phyloP scores from a whole-genome alignment of 2,797 vertebrate genomes.

The Coendou prehensilis region DNA sequence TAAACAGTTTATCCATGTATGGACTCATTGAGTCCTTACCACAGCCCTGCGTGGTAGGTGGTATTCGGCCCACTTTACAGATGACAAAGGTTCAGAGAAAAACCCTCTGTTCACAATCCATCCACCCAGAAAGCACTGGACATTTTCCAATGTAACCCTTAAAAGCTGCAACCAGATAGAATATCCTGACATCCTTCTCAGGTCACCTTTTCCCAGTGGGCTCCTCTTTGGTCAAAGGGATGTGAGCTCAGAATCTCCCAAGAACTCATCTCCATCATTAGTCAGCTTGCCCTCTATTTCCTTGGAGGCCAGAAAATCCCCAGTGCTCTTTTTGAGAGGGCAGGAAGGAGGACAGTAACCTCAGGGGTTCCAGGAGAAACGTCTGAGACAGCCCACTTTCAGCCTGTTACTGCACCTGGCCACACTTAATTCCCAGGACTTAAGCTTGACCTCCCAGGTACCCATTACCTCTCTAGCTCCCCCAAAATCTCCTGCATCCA shows the following conservation, averaged over 20 bases:
- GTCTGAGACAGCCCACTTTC: background rate
- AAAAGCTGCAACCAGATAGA: background rate
- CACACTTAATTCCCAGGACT: background rate
- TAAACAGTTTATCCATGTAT: accelerated
- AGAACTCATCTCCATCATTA: background rate
- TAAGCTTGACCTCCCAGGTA: background rate
- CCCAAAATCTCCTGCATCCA: background rate
- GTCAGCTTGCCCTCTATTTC: background rate
- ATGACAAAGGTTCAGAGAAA: background rate
- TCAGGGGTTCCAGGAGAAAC: background rate
- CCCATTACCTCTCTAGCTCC: background rate
- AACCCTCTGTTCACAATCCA: background rate
- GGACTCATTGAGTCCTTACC: background rate
- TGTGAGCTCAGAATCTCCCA: background rate
- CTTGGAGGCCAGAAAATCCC: background rate
- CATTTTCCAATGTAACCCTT: background rate
- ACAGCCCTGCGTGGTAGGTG: background rate
- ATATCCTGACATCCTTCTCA: background rate
- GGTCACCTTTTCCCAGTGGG: background rate
- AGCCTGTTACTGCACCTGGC: background rate
- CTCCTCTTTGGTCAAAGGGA: background rate
- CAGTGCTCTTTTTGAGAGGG: background rate
- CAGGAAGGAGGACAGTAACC: background rate
- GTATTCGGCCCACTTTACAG: constrained; percentile 11
- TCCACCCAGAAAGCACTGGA: background rate